Base-by-base conservation (phyloP, 2,797 vertebrate genomes). In the Microctenopoma steveboyesi region DNA sequence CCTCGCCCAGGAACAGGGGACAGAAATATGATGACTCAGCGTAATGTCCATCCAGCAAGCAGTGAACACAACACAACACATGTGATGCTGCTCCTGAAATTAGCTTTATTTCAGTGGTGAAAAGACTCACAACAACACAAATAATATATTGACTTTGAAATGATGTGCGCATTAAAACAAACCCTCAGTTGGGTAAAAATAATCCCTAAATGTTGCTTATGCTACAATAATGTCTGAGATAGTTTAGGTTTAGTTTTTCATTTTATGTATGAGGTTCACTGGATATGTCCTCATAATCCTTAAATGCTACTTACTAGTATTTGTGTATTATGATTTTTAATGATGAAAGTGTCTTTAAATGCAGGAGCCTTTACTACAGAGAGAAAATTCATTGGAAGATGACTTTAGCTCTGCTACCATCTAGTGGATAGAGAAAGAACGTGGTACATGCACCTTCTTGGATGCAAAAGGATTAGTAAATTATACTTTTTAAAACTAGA, bases 1-100 rank as follows among this genome's bases (percentile, higher is more conserved):
- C 86, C 73, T 72, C 71, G 77, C 78, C 84, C 88, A 89, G 87
- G 88, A 92, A 92, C 90, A 93, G 82, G 74, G 82, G 79, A 66
- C 46, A 85, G 1, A 8, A 86, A 64, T 74, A 64, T 74, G 90
- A 84, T 71, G 79, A 88, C 82, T 91, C 82, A 89, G 90, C 89
- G 63, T 49, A 50, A 57, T 35, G 59, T 55, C 11, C 46, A n/a
- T 25, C n/a, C 53, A 64, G 40, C 47, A 43, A 70, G 64, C 56
- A 25, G 62, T 46, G 45, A 81, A 69, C 42, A 54, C 50, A 62
- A 69, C 42, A 54, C 50, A 62, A 25, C 27, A 22, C 27, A 37
- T 35, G 47, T 13, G 33, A 57, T 16, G 39, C 40, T 66, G 59
- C 70, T 64, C 9, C 55, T 5, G 57, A 56, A 42, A 52, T 7